Evolutionary conservation across 2,797 vertebrate species (phyloP), one percentile per base, ranked within the genome.

Genomic region (Hozukius guyotensis): DNA sequence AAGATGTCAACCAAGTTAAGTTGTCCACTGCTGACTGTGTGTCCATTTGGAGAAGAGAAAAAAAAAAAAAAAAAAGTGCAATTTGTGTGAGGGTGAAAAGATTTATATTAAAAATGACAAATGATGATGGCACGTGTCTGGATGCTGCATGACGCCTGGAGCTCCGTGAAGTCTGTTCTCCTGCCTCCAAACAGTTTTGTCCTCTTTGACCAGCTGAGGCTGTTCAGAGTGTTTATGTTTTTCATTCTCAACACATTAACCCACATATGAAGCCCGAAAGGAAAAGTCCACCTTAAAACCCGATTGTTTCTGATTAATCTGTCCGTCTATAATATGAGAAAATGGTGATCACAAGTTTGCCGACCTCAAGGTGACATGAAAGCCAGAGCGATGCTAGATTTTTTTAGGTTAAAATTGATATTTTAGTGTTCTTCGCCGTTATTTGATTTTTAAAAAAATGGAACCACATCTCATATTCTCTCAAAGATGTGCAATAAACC

Each of bases 71-170:
- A 88, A 83, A 87, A 88, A 84, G 91, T 93, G 90, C 92, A 91
- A 91, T 92, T 90, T 93, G 90, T 92, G 87, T 93, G 93, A 89
- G 90, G 89, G 90, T 94, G 89, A 91, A 92, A 90, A 90, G 88
- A 89, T 93, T 93, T 94, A 59, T 94, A 94, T 93, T 93, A 93
- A 93, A 93, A 90, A 86, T 70, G 53, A 88, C 13, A 92, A 90
- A 91, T 73, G 76, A 89, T 74, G 78, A 84, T 18, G 29, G 77
- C 34, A 60, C 52, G 29, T 83, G 88, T 92, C 49, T 90, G 87
- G 82, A 79, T 90, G 88, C 85, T 94, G 86, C 85, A 6, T 89
- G 79, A 53, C 20, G 36, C 57, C 72, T n/a, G 76, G 74, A 65
- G 72, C 46, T 38, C 36, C 36, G 14, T 20, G 8, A 2, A 3